A percentile compares a stretch with the other conserved stretches of the same genome.
phyloP scores from a whole-genome alignment of 2,888 invertebrate genomes.

The Torymus tubicola region DNA sequence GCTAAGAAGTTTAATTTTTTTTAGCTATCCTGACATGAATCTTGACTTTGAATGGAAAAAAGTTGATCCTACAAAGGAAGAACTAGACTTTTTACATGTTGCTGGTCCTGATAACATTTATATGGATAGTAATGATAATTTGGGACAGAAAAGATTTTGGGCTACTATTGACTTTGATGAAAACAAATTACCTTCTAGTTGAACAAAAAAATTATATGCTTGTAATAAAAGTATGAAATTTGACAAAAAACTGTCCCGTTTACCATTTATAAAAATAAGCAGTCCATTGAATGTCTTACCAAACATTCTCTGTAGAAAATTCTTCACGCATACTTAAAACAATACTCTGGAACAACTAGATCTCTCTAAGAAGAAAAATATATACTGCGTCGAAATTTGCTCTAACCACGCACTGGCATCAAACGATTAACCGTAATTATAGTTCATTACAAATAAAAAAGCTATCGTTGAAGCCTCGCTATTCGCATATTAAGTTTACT shows the following conservation, averaged over 20 bases:
- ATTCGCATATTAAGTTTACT: constrained; percentile 38
- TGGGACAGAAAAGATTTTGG: constrained; percentile 81
- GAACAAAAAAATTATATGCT: no score
- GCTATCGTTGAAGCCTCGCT: background rate
- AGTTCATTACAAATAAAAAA: constrained; percentile 6
- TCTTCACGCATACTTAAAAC: background rate
- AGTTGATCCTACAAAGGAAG: constrained; percentile 75
- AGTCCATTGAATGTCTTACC: background rate
- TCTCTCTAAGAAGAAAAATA: no score
- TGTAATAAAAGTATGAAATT: no score
- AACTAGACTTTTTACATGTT: constrained; percentile 79
- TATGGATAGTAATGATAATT: constrained; percentile 77
- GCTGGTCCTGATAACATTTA: constrained; percentile 74
- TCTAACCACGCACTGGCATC: background rate
- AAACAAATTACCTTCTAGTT: constrained; percentile 75
- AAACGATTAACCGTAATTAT: background rate
- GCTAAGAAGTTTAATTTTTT: constrained; percentile 14
- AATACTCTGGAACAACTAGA: background rate
- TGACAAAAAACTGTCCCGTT: no score
- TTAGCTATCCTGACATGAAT: constrained; percentile 57
- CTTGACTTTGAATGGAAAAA: constrained; percentile 77
- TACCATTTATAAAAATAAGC: no score
- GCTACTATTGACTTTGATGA: constrained; percentile 80
- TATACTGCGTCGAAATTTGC: background rate
- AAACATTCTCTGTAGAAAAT: no score